Conservation (phyloP, 2,888 invertebrate genomes). For the Aplocera efformata region DNA sequence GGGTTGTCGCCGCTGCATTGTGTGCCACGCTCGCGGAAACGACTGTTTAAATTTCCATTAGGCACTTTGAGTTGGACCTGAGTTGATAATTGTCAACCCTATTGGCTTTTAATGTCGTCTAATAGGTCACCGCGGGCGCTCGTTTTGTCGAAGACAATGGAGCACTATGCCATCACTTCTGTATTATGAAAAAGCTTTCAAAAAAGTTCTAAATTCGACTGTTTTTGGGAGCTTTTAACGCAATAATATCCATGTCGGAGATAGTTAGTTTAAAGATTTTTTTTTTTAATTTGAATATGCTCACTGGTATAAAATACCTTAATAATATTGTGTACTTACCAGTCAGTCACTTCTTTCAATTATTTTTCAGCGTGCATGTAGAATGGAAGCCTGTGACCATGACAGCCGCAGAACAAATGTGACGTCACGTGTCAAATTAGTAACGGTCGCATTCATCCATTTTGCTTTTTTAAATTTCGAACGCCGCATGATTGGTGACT, state of each 20-base stretch:
- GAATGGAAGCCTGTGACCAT: neutral
- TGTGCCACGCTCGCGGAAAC: slow-evolving; percentile 55
- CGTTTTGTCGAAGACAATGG: slow-evolving; percentile 24
- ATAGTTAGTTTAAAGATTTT: too few relatives aligned
- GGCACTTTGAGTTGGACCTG: slow-evolving; percentile 49
- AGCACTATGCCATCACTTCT: slow-evolving; percentile 17
- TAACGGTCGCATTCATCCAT: slow-evolving; percentile 64
- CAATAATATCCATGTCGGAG: too few relatives aligned
- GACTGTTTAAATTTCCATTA: slow-evolving; percentile 78
- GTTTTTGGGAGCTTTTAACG: too few relatives aligned
- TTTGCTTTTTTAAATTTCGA: slow-evolving; percentile 72
- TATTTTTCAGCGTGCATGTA: slow-evolving; percentile 43
- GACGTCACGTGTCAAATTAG: slow-evolving; percentile 75
- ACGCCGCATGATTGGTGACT: slow-evolving; percentile 66
- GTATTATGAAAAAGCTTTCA: slow-evolving; percentile 6
- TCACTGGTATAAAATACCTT: too few relatives aligned
- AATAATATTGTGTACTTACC: too few relatives aligned
- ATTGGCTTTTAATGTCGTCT: slow-evolving; percentile 27
- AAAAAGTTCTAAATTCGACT: too few relatives aligned
- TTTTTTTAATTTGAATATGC: too few relatives aligned
- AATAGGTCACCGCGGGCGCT: slow-evolving; percentile 22
- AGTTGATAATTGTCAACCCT: slow-evolving; percentile 42
- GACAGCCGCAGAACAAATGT: slow-evolving; percentile 62
- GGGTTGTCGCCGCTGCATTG: slow-evolving; percentile 58
- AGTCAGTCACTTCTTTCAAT: slow-evolving; percentile 32